phyloP scores from a whole-genome alignment of 1,140 invertebrate species.

The Hirudo medicinalis region DNA sequence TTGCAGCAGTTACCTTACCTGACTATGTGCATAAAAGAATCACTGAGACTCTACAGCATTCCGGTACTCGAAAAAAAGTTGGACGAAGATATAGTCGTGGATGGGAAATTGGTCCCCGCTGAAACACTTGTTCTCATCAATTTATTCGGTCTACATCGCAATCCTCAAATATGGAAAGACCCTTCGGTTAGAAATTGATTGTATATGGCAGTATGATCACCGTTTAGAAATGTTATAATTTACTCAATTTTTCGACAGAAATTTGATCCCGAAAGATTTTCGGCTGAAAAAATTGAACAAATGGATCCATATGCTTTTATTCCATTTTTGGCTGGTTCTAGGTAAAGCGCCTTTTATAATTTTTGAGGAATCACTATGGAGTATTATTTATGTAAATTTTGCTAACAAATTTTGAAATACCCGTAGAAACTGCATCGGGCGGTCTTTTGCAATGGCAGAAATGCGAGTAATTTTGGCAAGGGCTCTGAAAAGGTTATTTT shows the following conservation, averaged over 20 bases:
- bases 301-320: slow-evolving; percentile 26
- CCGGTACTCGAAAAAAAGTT: slow-evolving; percentile 59
- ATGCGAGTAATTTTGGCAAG: slow-evolving; percentile 13
- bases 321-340: slow-evolving; percentile 30
- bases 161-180: slow-evolving; percentile 30
- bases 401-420: too few species aligned
- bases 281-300: slow-evolving; percentile 26
- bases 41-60: slow-evolving; percentile 36
- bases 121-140: slow-evolving; percentile 23
- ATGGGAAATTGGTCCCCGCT: slow-evolving; percentile 25
- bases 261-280: slow-evolving; percentile 27
- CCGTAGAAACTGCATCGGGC: slow-evolving; percentile 27
- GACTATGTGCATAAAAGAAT: slow-evolving; percentile 39
- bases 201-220: background rate
- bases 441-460: slow-evolving; percentile 21
- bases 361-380: too few species aligned
- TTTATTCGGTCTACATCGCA: slow-evolving; percentile 32
- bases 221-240: background rate
- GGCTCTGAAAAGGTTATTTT: slow-evolving; percentile 13
- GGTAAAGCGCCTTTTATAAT: slow-evolving; percentile 10
- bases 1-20: slow-evolving; percentile 34
- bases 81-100: slow-evolving; percentile 48
- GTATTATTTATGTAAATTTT: too few species aligned
- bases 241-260: slow-evolving; percentile 3
- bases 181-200: slow-evolving; percentile 14